Percentiles rank a stretch among this genome's conserved stretches.
Conservation (phyloP, 2,113 vertebrate genomes). For the Morone saxatilis region DNA sequence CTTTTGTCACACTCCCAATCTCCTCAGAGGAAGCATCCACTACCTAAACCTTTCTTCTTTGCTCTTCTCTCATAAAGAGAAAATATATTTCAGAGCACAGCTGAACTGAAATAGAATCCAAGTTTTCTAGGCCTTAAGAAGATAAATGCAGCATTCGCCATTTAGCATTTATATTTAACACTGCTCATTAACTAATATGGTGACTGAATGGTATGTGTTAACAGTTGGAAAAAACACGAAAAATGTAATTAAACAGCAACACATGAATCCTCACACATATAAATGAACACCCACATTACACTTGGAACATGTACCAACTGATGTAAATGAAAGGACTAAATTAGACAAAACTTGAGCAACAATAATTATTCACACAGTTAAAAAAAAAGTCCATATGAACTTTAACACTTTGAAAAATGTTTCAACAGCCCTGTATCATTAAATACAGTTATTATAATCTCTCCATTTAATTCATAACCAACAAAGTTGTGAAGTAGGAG, state of each 20-base stretch:
- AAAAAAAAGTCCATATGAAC: neutral
- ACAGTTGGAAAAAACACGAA: neutral
- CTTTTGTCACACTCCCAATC: slow-evolving; percentile 6
- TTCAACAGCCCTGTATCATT: neutral
- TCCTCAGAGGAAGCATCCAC: slow-evolving; percentile 8
- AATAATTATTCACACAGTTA: neutral
- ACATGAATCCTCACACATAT: neutral
- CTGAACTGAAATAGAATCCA: neutral
- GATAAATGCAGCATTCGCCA: neutral
- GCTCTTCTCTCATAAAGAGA: neutral
- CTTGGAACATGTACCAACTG: neutral
- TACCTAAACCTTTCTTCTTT: neutral
- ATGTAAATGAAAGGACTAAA: neutral
- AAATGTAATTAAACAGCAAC: neutral
- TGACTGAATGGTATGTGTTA: neutral
- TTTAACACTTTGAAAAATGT: neutral
- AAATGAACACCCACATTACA: neutral
- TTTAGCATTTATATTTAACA: neutral
- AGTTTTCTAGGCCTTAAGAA: slow-evolving; percentile 32
- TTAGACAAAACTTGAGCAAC: neutral
- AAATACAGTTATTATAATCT: neutral
- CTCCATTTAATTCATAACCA: neutral
- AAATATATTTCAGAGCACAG: neutral
- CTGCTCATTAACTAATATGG: neutral
- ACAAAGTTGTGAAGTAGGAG: neutral